phyloP scores from a whole-genome alignment of 2,888 invertebrate species.

The Cremastinae sp. region DNA sequence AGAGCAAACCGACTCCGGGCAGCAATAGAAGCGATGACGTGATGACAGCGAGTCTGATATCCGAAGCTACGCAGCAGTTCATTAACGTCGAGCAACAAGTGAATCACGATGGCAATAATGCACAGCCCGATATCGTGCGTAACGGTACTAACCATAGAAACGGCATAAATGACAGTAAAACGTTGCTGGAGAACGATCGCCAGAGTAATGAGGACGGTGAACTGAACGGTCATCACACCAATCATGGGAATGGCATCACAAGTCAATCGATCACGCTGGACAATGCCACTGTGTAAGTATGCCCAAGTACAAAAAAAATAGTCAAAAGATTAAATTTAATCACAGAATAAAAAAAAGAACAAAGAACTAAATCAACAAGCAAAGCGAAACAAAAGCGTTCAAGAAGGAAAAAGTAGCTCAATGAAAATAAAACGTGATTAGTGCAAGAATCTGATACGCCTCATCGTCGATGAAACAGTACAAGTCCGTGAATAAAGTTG shows the following conservation, averaged over 20 bases:
- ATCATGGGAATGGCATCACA: conserved; percentile 78
- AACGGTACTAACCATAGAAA: conserved; percentile 75
- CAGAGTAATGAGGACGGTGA: conserved; percentile 75
- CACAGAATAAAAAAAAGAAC: conserved; percentile 17
- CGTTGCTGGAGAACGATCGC: conserved; percentile 74
- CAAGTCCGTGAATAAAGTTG: conserved; percentile 10
- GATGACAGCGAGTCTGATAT: conserved; percentile 78
- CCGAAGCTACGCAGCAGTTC: conserved; percentile 79
- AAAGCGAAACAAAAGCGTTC: conserved; percentile 21
- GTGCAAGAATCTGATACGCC: conserved; percentile 10
- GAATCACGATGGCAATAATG: conserved; percentile 71
- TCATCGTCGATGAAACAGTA: conserved; percentile 23
- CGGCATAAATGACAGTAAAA: conserved; percentile 75
- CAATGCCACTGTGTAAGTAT: conserved; percentile 80
- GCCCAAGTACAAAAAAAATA: conserved; percentile 58
- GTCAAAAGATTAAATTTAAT: conserved; percentile 36
- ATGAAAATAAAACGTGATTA: conserved; percentile 21
- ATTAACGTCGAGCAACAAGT: conserved; percentile 75
- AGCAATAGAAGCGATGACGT: conserved; percentile 74
- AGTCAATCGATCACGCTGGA: conserved; percentile 77
- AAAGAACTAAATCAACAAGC: conserved; percentile 15
- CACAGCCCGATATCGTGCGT: conserved; percentile 69
- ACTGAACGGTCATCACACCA: conserved; percentile 77
- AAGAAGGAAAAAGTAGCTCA: conserved; percentile 27
- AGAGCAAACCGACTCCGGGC: conserved; percentile 72